Percentiles rank a stretch among this genome's conserved stretches.
phyloP scores from a whole-genome alignment of 2,888 invertebrate species.

The Eretmocerus hayati region DNA sequence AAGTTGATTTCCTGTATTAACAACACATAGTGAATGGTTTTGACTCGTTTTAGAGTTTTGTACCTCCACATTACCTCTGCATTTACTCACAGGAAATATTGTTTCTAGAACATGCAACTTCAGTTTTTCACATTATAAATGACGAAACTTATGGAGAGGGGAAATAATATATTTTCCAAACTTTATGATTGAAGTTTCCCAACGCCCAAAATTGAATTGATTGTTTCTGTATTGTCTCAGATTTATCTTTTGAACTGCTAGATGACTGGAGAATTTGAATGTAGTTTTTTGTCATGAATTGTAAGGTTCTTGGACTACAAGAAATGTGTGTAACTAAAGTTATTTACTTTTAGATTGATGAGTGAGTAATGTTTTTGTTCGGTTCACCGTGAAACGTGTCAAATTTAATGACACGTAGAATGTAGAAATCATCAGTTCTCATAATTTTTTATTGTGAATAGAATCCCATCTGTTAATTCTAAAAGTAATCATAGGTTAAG shows the following conservation, averaged over 20 bases:
- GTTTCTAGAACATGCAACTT: neutral
- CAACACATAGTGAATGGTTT: slow-evolving; percentile 12
- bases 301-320: slow-evolving; percentile 11
- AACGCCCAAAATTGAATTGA: too few relatives aligned
- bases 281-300: slow-evolving; percentile 7
- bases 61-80: too few relatives aligned
- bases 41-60: slow-evolving; percentile 22
- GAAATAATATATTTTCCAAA: too few relatives aligned
- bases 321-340: slow-evolving; percentile 2
- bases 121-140: slow-evolving; percentile 6
- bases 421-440: slow-evolving; percentile 14
- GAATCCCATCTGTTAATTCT: slow-evolving; percentile 17
- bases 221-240: too few relatives aligned
- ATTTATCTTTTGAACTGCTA: slow-evolving; percentile 8
- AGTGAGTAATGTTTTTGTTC: slow-evolving; percentile 16
- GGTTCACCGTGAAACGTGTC: slow-evolving; percentile 9
- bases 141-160: too few relatives aligned
- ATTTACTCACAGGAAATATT: too few relatives aligned
- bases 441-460: slow-evolving; percentile 21
- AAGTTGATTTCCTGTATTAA: slow-evolving; percentile 1
- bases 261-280: slow-evolving; percentile 11
- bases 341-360: slow-evolving; percentile 16
- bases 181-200: too few relatives aligned
- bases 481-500: slow-evolving; percentile 19
- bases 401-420: too few relatives aligned